phyloP scores from a whole-genome alignment of 2,888 invertebrate genomes.

The Lydus trimaculatus region DNA sequence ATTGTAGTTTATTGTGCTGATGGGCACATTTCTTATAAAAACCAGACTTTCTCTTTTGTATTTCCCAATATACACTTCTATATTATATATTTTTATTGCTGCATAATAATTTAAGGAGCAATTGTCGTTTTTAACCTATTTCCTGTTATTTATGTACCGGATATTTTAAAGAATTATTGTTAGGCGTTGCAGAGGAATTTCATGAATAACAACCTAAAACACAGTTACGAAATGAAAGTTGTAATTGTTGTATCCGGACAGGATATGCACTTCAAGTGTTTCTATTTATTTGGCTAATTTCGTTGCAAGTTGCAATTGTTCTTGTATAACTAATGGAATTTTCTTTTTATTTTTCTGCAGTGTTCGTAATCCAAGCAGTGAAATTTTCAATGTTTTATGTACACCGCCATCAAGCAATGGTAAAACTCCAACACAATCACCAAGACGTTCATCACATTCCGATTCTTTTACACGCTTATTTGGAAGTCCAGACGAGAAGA shows the following conservation, averaged over 20 bases:
- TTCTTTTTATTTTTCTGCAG: conserved; percentile 50
- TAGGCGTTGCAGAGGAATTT: neutral
- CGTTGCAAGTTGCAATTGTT: neutral
- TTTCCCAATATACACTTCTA: neutral
- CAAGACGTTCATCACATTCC: conserved; percentile 50
- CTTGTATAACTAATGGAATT: neutral
- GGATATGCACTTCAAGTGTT: conserved; percentile 27
- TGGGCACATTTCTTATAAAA: neutral
- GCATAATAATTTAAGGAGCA: neutral
- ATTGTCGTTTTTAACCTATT: neutral
- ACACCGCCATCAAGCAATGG: conserved; percentile 47
- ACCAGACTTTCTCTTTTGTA: neutral
- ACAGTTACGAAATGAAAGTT: conserved; percentile 15
- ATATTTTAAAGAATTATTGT: neutral
- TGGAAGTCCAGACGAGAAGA: conserved; percentile 50
- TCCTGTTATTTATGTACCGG: neutral
- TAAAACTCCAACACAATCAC: conserved; percentile 43
- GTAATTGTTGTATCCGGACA: conserved; percentile 32
- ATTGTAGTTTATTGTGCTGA: neutral
- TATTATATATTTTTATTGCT: neutral
- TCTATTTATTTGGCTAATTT: neutral
- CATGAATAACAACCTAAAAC: conserved; percentile 1
- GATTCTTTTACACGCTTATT: conserved; percentile 59
- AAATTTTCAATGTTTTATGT: conserved; percentile 58
- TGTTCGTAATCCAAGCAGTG: conserved; percentile 58